Evolutionary conservation across 1,140 invertebrate genomes (phyloP).

Genomic region (Rhagoletis pomonella): DNA sequence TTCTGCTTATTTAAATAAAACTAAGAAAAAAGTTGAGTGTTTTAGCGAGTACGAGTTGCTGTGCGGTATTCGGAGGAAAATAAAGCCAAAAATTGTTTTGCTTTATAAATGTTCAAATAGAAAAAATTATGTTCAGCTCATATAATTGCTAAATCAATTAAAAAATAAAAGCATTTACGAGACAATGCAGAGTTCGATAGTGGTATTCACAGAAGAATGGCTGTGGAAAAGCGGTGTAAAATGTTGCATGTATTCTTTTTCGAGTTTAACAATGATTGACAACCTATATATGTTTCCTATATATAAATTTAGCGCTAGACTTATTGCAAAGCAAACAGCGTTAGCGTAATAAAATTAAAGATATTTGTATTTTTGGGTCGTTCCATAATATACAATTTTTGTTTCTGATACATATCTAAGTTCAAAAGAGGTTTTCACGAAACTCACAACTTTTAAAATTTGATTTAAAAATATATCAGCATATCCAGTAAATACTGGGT

Average conservation of each 20-base stretch:
- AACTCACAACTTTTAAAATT: neutral
- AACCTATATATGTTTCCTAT: too few species aligned
- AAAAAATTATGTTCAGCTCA: neutral
- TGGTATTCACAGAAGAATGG: neutral
- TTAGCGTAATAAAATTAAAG: neutral
- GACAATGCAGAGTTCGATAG: neutral
- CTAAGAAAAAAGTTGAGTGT: neutral
- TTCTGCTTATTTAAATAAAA: constrained; percentile 29
- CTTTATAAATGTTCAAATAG: neutral
- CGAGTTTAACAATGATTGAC: neutral
- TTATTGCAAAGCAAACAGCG: neutral
- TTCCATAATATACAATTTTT: too few species aligned
- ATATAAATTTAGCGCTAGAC: neutral
- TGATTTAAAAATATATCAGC: neutral
- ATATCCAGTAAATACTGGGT: too few species aligned
- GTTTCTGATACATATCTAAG: too few species aligned
- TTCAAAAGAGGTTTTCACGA: neutral
- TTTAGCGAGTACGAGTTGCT: neutral
- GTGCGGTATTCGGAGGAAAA: neutral
- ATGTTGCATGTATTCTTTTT: neutral
- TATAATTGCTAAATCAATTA: neutral
- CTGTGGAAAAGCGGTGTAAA: neutral
- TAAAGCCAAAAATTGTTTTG: neutral
- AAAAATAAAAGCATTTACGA: constrained; percentile 34
- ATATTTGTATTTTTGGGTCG: neutral